A percentile compares a stretch with the other conserved stretches of the same genome.
phyloP scores from a whole-genome alignment of 2,888 invertebrate genomes.

The Oxytorus armatus region DNA sequence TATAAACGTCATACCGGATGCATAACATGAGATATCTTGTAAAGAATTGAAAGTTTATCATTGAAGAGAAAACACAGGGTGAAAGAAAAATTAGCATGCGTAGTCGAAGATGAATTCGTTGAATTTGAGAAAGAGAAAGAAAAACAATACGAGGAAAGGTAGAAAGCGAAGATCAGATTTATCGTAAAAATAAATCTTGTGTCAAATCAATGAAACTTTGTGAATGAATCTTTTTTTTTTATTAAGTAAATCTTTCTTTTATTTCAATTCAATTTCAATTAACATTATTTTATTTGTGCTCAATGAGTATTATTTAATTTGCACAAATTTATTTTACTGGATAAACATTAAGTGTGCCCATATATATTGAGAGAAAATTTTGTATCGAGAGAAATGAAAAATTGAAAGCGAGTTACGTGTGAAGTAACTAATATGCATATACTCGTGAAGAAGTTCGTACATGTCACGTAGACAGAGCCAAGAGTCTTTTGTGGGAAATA shows the following conservation, averaged over 20 bases:
- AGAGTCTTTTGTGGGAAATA: conserved; percentile 29
- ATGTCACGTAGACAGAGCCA: conserved; percentile 4
- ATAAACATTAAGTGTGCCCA: too few species aligned
- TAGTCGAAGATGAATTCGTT: too few species aligned
- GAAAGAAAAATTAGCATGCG: not conserved
- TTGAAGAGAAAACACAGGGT: conserved; percentile 43
- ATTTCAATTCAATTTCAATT: too few species aligned
- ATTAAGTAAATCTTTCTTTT: too few species aligned
- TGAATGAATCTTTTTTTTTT: too few species aligned
- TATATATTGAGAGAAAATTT: not conserved
- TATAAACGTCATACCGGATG: not conserved
- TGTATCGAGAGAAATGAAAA: not conserved
- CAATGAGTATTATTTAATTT: not conserved
- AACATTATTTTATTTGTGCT: not conserved
- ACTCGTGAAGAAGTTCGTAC: conserved; percentile 24
- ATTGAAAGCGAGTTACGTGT: conserved; percentile 23
- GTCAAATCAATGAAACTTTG: too few species aligned
- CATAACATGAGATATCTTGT: not conserved
- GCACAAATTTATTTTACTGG: too few species aligned
- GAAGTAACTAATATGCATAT: not conserved
- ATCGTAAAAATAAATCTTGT: too few species aligned
- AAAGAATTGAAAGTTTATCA: too few species aligned
- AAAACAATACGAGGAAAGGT: not conserved
- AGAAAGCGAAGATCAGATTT: conserved; percentile 6
- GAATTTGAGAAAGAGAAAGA: too few species aligned